Evolutionary conservation across 2,113 vertebrate genomes (phyloP), one percentile per base, ranked within the genome.

Genomic region (Accipiter cooperii): DNA sequence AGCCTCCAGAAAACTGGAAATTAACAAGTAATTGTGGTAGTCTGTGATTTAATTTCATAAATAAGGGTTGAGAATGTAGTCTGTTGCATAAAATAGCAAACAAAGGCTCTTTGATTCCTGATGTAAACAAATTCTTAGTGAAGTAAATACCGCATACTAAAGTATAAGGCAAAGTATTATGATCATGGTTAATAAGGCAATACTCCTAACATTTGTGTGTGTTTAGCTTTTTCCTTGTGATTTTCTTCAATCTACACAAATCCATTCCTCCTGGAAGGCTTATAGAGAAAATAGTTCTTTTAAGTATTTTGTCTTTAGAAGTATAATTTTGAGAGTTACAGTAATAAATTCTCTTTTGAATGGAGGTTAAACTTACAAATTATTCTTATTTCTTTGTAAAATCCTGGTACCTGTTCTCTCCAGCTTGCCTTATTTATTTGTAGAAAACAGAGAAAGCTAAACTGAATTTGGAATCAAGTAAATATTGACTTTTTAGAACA

Each of bases 311-410:
- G 7, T 51, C 11, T 80, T 54, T 28, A n/a, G 5, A 65, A n/a
- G 7, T 68, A 12, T n/a, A 28, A 55, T 7, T 74, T 40, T n/a
- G 38, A 60, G 28, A 5, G 0, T 0, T 49, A 58, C 6, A 2
- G 33, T 60, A 55, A 49, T 5, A 54, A n/a, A 73, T 17, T 71
- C 15, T 6, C 24, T 74, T 60, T 47, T 49, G 10, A 58, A 63
- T 17, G n/a, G 38, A 31, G 5, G 2, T 34, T 49, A 47, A 47
- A 61, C 12, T 73, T 76, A 46, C 0, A 79, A 87, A 29, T 64
- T 22, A 46, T 8, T 78, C 5, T 3, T 63, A 1, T n/a, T 85
- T 69, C 12, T 12, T 26, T 38, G 46, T 78, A n/a, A 87, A 92
- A 44, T 76, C 2, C 7, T 12, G 5, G 7, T 51, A 22, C 9